Percentiles rank a stretch among this genome's conserved stretches.
These are phyloP conservation scores for Ranitomeya imitator DNA, from an alignment of 2,113 vertebrate species.

Conservation along the genomic window DNA sequence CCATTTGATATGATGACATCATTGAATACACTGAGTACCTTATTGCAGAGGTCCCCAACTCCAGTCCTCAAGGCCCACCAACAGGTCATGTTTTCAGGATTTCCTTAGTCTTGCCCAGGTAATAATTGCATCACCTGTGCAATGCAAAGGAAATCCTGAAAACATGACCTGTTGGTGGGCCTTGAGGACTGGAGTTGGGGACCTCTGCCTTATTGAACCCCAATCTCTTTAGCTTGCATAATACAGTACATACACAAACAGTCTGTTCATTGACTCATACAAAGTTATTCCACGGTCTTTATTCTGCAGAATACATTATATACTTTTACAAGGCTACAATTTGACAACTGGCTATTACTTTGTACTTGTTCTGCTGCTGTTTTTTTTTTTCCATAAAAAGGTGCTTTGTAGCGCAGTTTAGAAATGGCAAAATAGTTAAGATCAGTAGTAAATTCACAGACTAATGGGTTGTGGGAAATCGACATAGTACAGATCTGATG, in stretches of 20 bases:
- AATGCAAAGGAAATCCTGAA: too few species aligned
- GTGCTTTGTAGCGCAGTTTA: background rate
- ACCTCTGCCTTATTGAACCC: background rate
- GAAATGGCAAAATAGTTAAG: background rate
- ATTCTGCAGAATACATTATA: background rate
- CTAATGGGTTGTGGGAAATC: background rate
- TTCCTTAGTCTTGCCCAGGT: too few species aligned
- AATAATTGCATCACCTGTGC: too few species aligned
- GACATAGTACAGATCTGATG: background rate
- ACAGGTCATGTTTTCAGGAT: too few species aligned
- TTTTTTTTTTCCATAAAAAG: background rate
- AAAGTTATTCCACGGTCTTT: background rate
- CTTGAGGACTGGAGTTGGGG: too few species aligned
- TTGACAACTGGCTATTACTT: constrained; percentile 19
- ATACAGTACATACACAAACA: background rate
- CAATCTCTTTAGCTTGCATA: background rate
- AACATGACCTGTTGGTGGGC: too few species aligned
- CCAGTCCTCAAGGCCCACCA: too few species aligned
- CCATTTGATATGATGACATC: too few species aligned
- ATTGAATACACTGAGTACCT: too few species aligned
- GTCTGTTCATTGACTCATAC: background rate
- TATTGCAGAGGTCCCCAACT: too few species aligned
- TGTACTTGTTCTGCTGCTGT: constrained; percentile 7
- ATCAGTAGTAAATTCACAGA: background rate
- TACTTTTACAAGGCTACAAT: background rate